Percentiles rank a stretch among this genome's conserved stretches.
These are phyloP conservation scores for Chloebia gouldiae DNA, from an alignment of 2,113 vertebrate genomes.

Conservation along the genomic window DNA sequence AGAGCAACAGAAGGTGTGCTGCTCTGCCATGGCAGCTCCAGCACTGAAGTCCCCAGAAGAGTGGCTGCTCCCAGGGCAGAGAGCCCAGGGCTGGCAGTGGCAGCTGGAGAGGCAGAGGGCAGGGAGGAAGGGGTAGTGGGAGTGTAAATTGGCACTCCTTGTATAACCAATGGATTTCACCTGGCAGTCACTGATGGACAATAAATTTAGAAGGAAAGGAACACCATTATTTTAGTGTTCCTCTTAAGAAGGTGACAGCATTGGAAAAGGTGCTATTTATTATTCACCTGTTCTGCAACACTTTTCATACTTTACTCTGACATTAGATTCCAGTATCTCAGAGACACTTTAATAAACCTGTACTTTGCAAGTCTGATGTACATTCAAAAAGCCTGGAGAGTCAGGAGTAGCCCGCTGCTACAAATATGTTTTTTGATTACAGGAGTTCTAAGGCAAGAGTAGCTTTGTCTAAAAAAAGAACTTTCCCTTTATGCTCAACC, in stretches of 20 bases:
- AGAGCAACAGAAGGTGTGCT: background rate
- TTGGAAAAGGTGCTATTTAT: background rate
- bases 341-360: background rate
- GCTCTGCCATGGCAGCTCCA: background rate
- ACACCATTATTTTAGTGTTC: background rate
- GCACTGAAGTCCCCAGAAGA: background rate
- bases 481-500: background rate
- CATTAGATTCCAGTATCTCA: background rate
- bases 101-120: background rate
- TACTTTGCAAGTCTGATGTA: background rate
- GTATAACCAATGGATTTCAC: background rate
- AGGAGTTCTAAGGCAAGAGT: background rate
- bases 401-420: background rate
- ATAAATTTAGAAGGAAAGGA: background rate
- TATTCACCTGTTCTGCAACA: background rate
- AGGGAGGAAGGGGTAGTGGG: background rate
- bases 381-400: background rate
- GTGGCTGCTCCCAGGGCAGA: background rate
- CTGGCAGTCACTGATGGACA: fast-evolving
- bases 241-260: background rate
- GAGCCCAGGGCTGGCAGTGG: background rate
- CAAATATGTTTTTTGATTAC: background rate
- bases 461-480: slow-evolving; percentile 11
- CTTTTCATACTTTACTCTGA: background rate
- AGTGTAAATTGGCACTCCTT: background rate